Evolutionary conservation across 1,140 invertebrate genomes (phyloP).

Genomic region (Megalopta genalis): DNA sequence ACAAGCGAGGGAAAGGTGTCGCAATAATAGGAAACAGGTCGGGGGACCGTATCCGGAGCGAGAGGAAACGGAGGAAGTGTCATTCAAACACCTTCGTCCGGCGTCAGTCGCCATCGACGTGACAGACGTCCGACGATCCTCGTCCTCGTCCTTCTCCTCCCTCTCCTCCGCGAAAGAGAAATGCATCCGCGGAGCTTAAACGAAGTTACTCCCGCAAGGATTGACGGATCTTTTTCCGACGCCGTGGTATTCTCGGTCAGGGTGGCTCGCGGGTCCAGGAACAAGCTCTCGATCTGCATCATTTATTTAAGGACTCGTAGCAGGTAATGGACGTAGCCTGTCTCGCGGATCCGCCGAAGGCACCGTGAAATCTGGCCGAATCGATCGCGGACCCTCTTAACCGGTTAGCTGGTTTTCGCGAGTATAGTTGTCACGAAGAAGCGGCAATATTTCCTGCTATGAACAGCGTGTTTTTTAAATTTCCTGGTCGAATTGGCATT

Average conservation of each 20-base stretch:
- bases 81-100: slow-evolving; percentile 45
- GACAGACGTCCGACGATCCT: slow-evolving; percentile 25
- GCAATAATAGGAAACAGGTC: slow-evolving; percentile 60
- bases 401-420: too few species aligned
- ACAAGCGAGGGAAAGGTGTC: neutral
- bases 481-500: too few species aligned
- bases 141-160: too few species aligned
- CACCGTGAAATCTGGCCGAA: neutral
- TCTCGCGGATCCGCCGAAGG: neutral
- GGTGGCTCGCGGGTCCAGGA: slow-evolving; percentile 2
- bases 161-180: neutral
- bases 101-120: slow-evolving; percentile 41
- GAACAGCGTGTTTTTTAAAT: too few species aligned
- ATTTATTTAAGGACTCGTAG: slow-evolving; percentile 36
- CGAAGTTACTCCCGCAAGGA: slow-evolving; percentile 24
- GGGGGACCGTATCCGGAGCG: slow-evolving; percentile 11
- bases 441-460: too few species aligned
- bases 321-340: slow-evolving; percentile 19
- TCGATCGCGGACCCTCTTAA: neutral
- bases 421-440: too few species aligned
- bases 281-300: slow-evolving; percentile 42
- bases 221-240: slow-evolving; percentile 51
- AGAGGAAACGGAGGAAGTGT: slow-evolving; percentile 51
- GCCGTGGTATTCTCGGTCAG: slow-evolving; percentile 38
- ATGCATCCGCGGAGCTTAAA: slow-evolving; percentile 1